A percentile compares a stretch with the other conserved stretches of the same genome.
Conservation (phyloP, 2,888 invertebrate genomes). For the Tinea trinotella region DNA sequence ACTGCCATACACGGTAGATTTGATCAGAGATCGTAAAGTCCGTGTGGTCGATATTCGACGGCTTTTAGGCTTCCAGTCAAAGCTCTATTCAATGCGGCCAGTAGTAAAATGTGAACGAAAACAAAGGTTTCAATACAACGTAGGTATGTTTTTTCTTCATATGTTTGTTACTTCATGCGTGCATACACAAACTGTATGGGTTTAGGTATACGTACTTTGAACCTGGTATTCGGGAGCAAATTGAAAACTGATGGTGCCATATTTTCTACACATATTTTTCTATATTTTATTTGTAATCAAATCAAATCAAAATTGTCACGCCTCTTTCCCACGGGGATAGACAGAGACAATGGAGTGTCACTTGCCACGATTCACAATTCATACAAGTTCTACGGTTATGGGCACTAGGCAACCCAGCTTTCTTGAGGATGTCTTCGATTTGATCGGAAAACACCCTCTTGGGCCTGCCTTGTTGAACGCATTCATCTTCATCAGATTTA, state of each 20-base stretch:
- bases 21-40: conserved; percentile 8
- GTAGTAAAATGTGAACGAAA: conserved; percentile 7
- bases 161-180: conserved; percentile 3
- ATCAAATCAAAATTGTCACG: too few species aligned
- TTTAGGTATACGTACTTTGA: background rate
- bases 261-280: too few species aligned
- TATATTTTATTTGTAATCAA: too few species aligned
- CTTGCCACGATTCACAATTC: too few species aligned
- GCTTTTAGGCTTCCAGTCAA: conserved; percentile 5
- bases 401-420: too few species aligned
- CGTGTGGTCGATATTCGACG: conserved; percentile 10
- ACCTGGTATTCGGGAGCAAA: background rate
- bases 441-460: too few species aligned
- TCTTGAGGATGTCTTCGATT: too few species aligned
- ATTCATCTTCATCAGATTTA: too few species aligned
- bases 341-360: too few species aligned
- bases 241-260: conserved; percentile 7
- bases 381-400: too few species aligned
- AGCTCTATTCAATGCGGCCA: background rate
- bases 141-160: background rate
- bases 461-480: too few species aligned
- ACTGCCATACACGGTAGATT: background rate
- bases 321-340: too few species aligned
- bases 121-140: background rate
- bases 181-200: background rate